These are phyloP conservation scores for Tetragonula clypearis DNA, from an alignment of 1,140 invertebrate genomes.

Conservation along the genomic window DNA sequence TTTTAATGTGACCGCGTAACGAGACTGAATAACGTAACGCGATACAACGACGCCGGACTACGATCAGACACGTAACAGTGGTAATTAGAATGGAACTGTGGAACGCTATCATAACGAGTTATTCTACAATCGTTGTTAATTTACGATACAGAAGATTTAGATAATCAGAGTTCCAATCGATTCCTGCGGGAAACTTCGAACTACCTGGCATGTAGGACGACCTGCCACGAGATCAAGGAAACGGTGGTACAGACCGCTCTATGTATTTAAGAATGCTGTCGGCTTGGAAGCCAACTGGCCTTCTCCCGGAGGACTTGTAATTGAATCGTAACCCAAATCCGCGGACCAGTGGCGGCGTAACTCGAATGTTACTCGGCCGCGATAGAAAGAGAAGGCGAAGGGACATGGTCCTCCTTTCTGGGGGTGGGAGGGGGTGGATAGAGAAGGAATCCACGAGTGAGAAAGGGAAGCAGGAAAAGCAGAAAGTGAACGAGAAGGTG, in stretches of 20 bases:
- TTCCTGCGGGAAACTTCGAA: neutral
- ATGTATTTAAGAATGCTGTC: constrained; percentile 32
- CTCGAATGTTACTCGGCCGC: neutral
- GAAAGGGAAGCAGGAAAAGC: neutral
- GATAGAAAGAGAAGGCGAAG: constrained; percentile 5
- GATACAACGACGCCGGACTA: neutral
- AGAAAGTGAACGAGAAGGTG: neutral
- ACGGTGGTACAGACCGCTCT: neutral
- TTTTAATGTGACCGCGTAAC: constrained; percentile 8
- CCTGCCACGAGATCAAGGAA: neutral
- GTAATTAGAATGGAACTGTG: too few relatives aligned
- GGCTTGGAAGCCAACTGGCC: constrained; percentile 2
- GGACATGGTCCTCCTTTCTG: neutral
- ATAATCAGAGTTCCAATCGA: too few relatives aligned
- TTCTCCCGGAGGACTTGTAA: constrained; percentile 36
- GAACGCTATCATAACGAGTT: too few relatives aligned
- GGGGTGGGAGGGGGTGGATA: neutral
- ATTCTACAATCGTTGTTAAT: too few relatives aligned
- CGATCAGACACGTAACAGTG: neutral
- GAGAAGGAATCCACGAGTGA: neutral
- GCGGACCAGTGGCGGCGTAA: neutral
- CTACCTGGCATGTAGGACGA: neutral
- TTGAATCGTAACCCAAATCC: constrained; percentile 62
- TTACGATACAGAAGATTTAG: neutral
- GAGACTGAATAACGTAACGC: neutral